These are phyloP conservation scores for Silurus glanis DNA, from an alignment of 2,113 vertebrate species.

Conservation along the genomic window DNA sequence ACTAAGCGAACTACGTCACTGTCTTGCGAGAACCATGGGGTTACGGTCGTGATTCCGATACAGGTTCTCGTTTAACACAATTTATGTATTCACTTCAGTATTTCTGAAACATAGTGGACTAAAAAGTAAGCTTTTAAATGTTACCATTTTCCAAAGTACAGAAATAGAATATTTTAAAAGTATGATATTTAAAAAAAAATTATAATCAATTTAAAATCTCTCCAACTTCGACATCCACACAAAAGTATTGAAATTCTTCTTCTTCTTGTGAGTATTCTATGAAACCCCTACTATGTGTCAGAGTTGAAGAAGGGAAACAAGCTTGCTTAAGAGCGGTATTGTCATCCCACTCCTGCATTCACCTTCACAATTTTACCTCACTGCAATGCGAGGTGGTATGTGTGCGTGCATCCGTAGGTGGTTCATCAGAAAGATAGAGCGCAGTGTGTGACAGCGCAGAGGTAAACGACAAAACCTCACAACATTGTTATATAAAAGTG, in stretches of 20 bases:
- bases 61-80: no score
- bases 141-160: no score
- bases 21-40: no score
- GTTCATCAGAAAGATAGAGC: neutral
- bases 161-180: no score
- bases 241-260: neutral
- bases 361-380: neutral
- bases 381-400: neutral
- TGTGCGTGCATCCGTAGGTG: constrained; percentile 16
- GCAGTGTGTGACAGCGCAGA: constrained; percentile 14
- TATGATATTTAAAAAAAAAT: no score
- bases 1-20: no score
- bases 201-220: no score
- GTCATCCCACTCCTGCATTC: neutral
- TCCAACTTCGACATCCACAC: neutral
- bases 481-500: constrained; percentile 20
- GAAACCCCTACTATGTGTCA: neutral
- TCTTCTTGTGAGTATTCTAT: neutral
- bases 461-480: neutral
- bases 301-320: neutral
- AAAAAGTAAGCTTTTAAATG: no score
- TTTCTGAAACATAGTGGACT: no score
- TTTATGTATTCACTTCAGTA: no score
- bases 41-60: no score
- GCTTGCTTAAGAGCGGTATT: neutral